A percentile compares a stretch with the other conserved stretches of the same genome.
phyloP scores from a whole-genome alignment of 2,113 vertebrate genomes.

The Stigmatopora argus region DNA sequence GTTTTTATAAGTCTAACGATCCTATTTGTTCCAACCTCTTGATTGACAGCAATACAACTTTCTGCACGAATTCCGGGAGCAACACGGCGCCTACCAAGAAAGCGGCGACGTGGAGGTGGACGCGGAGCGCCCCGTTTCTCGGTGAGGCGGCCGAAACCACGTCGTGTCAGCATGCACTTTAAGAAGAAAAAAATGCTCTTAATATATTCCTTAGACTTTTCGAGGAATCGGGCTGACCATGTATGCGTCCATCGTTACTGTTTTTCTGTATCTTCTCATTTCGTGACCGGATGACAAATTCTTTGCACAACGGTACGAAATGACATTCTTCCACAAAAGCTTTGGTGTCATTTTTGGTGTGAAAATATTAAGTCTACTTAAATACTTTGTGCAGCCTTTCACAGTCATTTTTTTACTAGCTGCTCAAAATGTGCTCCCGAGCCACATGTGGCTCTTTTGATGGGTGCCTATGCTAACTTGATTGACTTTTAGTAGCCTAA shows the following conservation, averaged over 20 bases:
- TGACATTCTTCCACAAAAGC: no score
- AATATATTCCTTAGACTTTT: slow-evolving; percentile 35
- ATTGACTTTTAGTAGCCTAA: no score
- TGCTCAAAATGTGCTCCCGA: no score
- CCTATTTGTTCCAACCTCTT: background rate
- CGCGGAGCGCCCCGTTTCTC: slow-evolving; percentile 75
- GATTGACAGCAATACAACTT: slow-evolving; percentile 84
- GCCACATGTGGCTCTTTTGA: no score
- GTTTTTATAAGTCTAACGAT: background rate
- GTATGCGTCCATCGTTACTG: no score
- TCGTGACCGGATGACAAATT: no score
- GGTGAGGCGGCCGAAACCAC: slow-evolving; percentile 54
- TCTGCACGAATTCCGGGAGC: slow-evolving; percentile 84
- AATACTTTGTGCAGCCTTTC: no score
- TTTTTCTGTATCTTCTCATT: no score
- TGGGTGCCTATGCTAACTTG: background rate
- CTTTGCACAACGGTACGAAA: no score
- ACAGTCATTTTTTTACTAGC: no score
- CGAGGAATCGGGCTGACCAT: background rate
- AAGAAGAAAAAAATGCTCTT: slow-evolving; percentile 33
- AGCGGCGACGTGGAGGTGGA: slow-evolving; percentile 39
- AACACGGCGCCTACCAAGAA: slow-evolving; percentile 67
- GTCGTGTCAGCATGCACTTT: slow-evolving; percentile 50
- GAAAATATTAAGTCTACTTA: no score
- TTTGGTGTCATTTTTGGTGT: no score